Percentiles rank a stretch among this genome's conserved stretches.
These are phyloP conservation scores for Merops nubicus DNA, from an alignment of 2,113 vertebrate species.

Conservation along the genomic window DNA sequence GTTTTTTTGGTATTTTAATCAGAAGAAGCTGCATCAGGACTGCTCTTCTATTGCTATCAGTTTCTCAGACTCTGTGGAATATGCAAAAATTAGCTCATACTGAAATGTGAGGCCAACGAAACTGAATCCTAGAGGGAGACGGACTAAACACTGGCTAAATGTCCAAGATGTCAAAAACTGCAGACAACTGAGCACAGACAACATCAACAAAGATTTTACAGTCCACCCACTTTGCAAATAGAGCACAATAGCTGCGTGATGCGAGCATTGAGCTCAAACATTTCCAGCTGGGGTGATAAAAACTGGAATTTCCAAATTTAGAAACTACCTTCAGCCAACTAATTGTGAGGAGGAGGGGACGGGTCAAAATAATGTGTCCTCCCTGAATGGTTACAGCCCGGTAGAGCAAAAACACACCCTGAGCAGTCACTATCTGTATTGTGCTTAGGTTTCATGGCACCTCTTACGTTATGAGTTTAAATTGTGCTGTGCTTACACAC, in stretches of 20 bases:
- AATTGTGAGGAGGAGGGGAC: not conserved
- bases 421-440: not conserved
- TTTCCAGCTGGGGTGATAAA: not conserved
- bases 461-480: not conserved
- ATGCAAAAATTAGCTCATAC: not conserved
- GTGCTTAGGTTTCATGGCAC: not conserved
- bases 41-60: not conserved
- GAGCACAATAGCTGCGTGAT: not conserved
- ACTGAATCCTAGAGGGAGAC: not conserved
- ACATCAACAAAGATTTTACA: not conserved
- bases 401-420: not conserved
- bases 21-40: not conserved
- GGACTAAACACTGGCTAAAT: not conserved
- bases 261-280: accelerated
- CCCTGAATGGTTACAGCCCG: not conserved
- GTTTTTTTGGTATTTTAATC: not conserved
- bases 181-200: not conserved
- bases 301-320: not conserved
- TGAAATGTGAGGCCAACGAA: not conserved
- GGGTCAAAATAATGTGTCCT: not conserved
- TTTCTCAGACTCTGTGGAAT: not conserved
- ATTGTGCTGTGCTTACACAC: not conserved
- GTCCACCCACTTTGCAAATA: not conserved
- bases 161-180: not conserved
- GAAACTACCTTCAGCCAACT: not conserved